Evolutionary conservation across 2,797 vertebrate genomes (phyloP).

Genomic region (Gila robusta): DNA sequence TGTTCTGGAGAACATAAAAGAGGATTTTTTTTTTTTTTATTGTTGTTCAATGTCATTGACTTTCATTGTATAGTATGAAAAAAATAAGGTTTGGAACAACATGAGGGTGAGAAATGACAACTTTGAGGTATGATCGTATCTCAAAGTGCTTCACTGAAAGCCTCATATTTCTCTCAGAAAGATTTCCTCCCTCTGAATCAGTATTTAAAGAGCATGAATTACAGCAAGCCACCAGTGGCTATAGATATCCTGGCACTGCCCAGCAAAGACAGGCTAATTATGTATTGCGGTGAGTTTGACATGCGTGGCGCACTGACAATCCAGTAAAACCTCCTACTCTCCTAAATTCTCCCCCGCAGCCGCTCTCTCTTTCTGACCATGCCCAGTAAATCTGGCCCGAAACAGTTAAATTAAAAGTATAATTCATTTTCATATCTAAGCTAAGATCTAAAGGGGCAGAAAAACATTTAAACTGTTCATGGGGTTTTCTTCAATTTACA

Average conservation of each 20-base stretch:
- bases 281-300: conserved; percentile 47
- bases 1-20: neutral
- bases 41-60: neutral
- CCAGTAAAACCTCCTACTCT: conserved; percentile 19
- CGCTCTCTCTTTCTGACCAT: conserved; percentile 44
- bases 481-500: neutral
- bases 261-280: conserved; percentile 55
- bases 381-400: conserved; percentile 36
- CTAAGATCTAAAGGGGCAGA: conserved; percentile 6
- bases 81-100: neutral
- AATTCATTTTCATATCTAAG: neutral
- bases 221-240: conserved; percentile 52
- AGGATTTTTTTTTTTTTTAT: neutral
- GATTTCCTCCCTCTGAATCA: conserved; percentile 29
- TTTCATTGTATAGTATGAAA: neutral
- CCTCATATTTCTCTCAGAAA: conserved; percentile 24
- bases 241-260: conserved; percentile 53
- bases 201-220: conserved; percentile 51
- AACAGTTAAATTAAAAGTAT: conserved; percentile 1
- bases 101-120: neutral
- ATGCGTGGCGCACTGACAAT: conserved; percentile 44
- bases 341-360: conserved; percentile 28
- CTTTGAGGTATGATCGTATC: neutral
- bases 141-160: conserved; percentile 19
- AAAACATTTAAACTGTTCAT: conserved; percentile 18